Percentiles rank a stretch among this genome's conserved stretches.
Conservation (phyloP, 2,113 vertebrate genomes). For the Cercocebus atys region DNA sequence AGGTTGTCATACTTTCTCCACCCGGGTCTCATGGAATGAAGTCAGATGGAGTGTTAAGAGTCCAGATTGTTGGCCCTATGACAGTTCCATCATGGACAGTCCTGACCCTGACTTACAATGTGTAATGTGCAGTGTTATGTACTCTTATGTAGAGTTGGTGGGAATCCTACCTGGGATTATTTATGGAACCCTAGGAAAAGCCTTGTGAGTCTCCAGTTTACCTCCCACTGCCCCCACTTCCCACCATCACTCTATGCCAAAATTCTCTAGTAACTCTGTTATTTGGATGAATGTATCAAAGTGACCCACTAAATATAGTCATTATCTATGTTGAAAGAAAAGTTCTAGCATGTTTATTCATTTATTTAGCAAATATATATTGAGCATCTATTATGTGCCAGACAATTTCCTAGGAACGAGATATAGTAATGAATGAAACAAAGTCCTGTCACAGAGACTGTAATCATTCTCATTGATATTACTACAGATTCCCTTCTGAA, state of each 20-base stretch:
- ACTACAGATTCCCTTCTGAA: not conserved
- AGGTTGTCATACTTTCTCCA: not conserved
- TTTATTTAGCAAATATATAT: not conserved
- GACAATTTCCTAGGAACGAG: not conserved
- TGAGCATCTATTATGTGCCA: not conserved
- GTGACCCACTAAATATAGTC: not conserved
- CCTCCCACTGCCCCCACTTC: too few species aligned
- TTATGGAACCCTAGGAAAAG: not conserved
- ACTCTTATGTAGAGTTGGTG: not conserved
- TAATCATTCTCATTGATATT: not conserved
- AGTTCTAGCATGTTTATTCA: not conserved
- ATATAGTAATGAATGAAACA: not conserved
- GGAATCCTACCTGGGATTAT: not conserved
- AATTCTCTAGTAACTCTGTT: not conserved
- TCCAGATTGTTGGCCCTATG: not conserved
- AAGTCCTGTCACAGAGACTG: not conserved
- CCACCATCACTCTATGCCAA: not conserved
- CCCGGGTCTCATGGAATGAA: not conserved
- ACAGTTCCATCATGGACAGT: too few species aligned
- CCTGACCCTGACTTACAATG: not conserved
- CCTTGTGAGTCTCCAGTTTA: not conserved
- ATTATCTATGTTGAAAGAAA: not conserved
- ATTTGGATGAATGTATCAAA: not conserved
- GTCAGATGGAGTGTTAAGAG: not conserved
- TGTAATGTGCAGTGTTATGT: not conserved